Percentiles rank a stretch among this genome's conserved stretches.
These are phyloP conservation scores for Phyto melanocephala DNA, from an alignment of 2,888 invertebrate genomes.

Conservation along the genomic window DNA sequence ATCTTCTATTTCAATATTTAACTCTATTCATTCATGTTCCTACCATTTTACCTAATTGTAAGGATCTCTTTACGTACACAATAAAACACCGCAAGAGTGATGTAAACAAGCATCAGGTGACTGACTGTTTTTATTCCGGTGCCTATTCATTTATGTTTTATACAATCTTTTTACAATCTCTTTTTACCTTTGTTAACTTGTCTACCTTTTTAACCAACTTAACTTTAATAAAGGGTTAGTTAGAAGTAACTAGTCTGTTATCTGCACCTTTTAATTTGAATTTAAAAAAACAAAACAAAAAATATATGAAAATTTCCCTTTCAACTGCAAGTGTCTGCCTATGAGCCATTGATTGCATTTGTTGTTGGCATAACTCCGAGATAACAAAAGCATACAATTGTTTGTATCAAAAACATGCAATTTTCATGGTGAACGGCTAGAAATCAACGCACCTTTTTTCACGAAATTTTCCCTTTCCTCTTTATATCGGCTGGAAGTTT, in stretches of 20 bases:
- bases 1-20: neutral
- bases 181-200: neutral
- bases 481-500: neutral
- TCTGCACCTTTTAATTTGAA: constrained; percentile 53
- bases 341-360: neutral
- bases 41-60: constrained; percentile 5
- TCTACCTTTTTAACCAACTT: neutral
- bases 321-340: constrained; percentile 32
- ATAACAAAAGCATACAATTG: constrained; percentile 58
- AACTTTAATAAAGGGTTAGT: constrained; percentile 50
- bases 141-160: neutral
- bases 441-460: constrained; percentile 37
- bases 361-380: constrained; percentile 14
- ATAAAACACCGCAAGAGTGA: constrained; percentile 41
- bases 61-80: neutral
- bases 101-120: constrained; percentile 61
- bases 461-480: too few relatives aligned
- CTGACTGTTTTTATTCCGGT: constrained; percentile 4
- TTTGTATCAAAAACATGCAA: constrained; percentile 61
- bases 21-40: neutral
- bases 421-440: constrained; percentile 42
- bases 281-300: constrained; percentile 3
- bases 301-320: constrained; percentile 37
- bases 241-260: neutral
- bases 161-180: neutral